Evolutionary conservation across 2,797 vertebrate genomes (phyloP).

Genomic region (Dicrostonyx torquatus): DNA sequence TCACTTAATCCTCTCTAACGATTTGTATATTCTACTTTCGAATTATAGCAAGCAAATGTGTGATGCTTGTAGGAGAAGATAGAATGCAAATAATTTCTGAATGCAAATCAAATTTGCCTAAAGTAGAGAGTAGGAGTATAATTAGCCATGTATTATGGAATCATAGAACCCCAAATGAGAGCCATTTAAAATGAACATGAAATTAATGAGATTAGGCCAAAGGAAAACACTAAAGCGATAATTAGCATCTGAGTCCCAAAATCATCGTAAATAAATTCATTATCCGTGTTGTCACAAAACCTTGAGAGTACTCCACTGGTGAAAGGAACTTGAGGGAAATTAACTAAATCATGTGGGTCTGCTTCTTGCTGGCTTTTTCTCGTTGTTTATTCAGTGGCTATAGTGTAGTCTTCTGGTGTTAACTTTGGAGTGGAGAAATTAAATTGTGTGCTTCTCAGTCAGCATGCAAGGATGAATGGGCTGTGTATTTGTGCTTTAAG

Average conservation of each 20-base stretch:
- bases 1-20: not conserved
- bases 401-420: not conserved
- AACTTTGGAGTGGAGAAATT: constrained; percentile 22
- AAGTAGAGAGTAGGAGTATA: constrained; percentile 43
- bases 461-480: not conserved
- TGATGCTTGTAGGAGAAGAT: constrained; percentile 44
- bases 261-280: constrained; percentile 58
- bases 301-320: not conserved
- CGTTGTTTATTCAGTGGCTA: not conserved
- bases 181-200: constrained; percentile 59
- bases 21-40: constrained; percentile 43
- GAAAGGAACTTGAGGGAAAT: not conserved
- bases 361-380: not conserved
- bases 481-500: constrained; percentile 47
- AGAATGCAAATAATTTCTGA: constrained; percentile 51
- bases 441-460: not conserved
- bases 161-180: constrained; percentile 49
- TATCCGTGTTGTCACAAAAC: constrained; percentile 6
- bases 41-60: not conserved
- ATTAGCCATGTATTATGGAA: constrained; percentile 47
- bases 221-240: constrained; percentile 58
- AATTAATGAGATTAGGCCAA: constrained; percentile 67
- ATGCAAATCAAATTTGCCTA: constrained; percentile 7
- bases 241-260: constrained; percentile 43
- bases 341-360: not conserved